Evolutionary conservation across 2,113 vertebrate species (phyloP), one percentile per base, ranked within the genome.

Genomic region (Cettia cetti): DNA sequence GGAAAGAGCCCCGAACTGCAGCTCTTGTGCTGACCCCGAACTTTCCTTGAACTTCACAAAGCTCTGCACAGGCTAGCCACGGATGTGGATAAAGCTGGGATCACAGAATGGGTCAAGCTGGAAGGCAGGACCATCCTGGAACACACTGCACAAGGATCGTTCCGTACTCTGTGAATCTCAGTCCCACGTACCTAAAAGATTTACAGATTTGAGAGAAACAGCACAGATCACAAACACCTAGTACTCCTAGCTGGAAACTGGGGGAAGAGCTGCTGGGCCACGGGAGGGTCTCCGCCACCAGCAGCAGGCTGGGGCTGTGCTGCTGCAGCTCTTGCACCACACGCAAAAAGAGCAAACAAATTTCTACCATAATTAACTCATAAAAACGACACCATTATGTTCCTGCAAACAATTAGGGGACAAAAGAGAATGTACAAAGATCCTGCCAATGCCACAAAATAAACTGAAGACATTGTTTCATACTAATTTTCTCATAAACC

Each of bases 321-420:
- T 68, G 71, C 94, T 18, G 42, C 65, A 53, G 70, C 79, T 72
- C 72, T 70, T 19, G 8, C 56, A 82, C 65, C 61, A 42, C 65
- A 54, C 50, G 77, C 56, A 57, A 30, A 65, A 27, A 42, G 6
- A 78, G 60, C 60, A 37, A 52, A 63, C 47, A 70, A 71, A 40
- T 28, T 39, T 54, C 53, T 68, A 9, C 66, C 60, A 15, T 54
- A 82, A 82, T 86, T 79, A 88, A 79, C 42, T 76, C 76, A n/a
- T 33, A 31, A 31, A 92, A 82, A 90, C 53, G 28, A 75, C 77
- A 92, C 87, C 56, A 59, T 11, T 47, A 30, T 22, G 30, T 39
- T 92, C 70, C 91, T 93, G 88, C n/a, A 91, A 94, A 85, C 60
- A 88, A 85, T 81, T 47, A 85, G 45, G 52, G 82, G 71, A 79